Evolutionary conservation across 2,113 vertebrate species (phyloP), one percentile per base, ranked within the genome.

Genomic region (Mugil cephalus): DNA sequence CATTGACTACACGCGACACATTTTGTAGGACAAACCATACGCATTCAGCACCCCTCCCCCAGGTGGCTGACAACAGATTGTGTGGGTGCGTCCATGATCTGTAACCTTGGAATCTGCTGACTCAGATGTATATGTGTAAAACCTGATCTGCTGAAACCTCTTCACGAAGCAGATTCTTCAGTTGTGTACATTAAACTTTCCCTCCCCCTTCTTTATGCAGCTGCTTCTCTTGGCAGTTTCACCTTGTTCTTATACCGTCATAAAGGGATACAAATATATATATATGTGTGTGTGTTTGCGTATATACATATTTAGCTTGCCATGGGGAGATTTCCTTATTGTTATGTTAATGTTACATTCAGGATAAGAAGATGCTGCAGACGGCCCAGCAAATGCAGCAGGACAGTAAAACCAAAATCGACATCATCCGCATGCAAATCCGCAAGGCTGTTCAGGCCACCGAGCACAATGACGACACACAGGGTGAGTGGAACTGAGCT

Each of bases 401-500:
- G 88, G 96, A 98, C 86, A 97, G 95, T 80, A 97, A 96, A 84
- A 96, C 95, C 61, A 98, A 97, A 88, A 97, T 98, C 1, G 95
- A 96, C 84, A 96, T 96, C 74, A 95, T 98, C 65, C 96, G 96
- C 42, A 96, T 96, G 95, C 96, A 98, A 85, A 95, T 98, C 34
- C 95, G 94, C 55, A 96, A 95, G 40, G 94, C 95, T 0, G 80
- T 94, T 47, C 95, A 97, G 91, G 96, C 95, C 1, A 94, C 93
- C 0, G 94, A 94, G 85, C 93, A 94, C 84, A 94, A 83, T 0
- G 95, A 96, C 0, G 95, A 96, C 60, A 61, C 87, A 8, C 95
- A 92, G 80, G 94, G 95, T 94, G 66, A 59, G 90, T 77, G 4
- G 24, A 3, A 30, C 24, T 30, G 24, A 30, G 24, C 24, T 30